Evolutionary conservation across 2,113 vertebrate species (phyloP), one percentile per base, ranked within the genome.

Genomic region (Theropithecus gelada): DNA sequence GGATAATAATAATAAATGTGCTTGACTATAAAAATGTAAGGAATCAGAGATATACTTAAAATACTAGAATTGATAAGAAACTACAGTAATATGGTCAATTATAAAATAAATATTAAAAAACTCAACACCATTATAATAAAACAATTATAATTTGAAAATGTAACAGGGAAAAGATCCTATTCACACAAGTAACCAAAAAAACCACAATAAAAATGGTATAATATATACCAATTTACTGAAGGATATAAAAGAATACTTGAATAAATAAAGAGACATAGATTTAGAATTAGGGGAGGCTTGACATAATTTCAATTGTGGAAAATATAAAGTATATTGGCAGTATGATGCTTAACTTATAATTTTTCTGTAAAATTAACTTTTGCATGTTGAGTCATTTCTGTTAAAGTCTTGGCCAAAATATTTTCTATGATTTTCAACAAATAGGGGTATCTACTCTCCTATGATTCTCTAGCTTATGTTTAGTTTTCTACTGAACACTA

Each of bases 371-470:
- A 78, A 55, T 55, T 79, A 73, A 43, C 50, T 57, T 89, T 83
- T 85, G 43, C 20, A n/a, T n/a, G 68, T 93, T 81, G 27, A 88
- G 35, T 64, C 40, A 83, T 72, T 92, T 96, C n/a, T 92, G 25
- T 73, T 73, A 18, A 55, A 92, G 32, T 38, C n/a, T 35, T 82
- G 32, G 40, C 30, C 59, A 64, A 76, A 85, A 70, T 92, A 66
- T 80, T 87, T 90, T 70, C 66, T 30, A 23, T 79, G 48, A 90
- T 64, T 66, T 88, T 91, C 61, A 85, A 25, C 10, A 8, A 81
- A 80, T 50, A 12, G 50, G 48, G 35, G 22, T 70, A 94, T 66
- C 45, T 88, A 30, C 88, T 93, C 32, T 83, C 8, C 12, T 2
- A 66, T 10, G 70, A 3, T 76, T 92, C 20, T 87, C 50, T 84